phyloP scores from a whole-genome alignment of 2,888 invertebrate genomes.

The Galerucella pusilla region DNA sequence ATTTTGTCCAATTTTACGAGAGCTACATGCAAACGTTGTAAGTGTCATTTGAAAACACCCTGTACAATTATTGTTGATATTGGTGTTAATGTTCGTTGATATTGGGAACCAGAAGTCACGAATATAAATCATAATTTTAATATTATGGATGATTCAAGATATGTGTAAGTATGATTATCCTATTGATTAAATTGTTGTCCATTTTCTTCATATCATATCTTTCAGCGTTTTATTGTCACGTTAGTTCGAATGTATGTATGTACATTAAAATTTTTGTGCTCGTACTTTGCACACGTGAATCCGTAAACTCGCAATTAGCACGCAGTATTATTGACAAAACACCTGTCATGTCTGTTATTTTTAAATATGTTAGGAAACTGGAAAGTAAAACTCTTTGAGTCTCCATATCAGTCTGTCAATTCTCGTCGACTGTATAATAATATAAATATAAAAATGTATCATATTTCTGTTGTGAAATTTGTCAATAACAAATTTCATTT shows the following conservation, averaged over 20 bases:
- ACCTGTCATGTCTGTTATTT: not conserved
- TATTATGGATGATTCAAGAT: not conserved
- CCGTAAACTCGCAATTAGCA: not conserved
- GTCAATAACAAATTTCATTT: too few species aligned
- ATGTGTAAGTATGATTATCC: not conserved
- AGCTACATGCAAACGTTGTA: too few species aligned
- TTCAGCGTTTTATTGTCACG: not conserved
- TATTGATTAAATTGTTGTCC: not conserved
- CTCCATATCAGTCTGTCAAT: too few species aligned
- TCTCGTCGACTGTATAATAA: too few species aligned
- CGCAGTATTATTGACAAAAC: constrained; percentile 7
- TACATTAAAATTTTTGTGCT: constrained; percentile 1
- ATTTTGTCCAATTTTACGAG: too few species aligned
- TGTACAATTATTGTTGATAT: too few species aligned
- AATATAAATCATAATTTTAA: not conserved
- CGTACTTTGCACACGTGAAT: constrained; percentile 5
- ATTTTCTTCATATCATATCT: not conserved
- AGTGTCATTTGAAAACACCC: too few species aligned
- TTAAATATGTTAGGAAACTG: not conserved
- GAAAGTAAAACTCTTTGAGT: too few species aligned
- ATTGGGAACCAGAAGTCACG: not conserved
- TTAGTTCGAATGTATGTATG: not conserved
- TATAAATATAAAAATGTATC: too few species aligned
- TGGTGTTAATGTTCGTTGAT: too few species aligned
- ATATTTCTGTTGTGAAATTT: too few species aligned